A percentile compares a stretch with the other conserved stretches of the same genome.
phyloP scores from a whole-genome alignment of 2,797 vertebrate species.

The Sebastes diploproa region DNA sequence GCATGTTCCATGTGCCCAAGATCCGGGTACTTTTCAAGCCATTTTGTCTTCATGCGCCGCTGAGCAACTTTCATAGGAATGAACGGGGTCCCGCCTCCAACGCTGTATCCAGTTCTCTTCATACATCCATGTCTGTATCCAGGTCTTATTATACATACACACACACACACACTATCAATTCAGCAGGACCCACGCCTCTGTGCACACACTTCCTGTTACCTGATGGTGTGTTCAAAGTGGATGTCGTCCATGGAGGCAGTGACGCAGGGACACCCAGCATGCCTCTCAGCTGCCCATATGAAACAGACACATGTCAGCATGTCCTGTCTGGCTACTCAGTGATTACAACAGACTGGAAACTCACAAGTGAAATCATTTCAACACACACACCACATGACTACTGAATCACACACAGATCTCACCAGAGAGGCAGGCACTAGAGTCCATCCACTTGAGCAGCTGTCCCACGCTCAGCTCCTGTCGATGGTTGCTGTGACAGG shows the following conservation, averaged over 20 bases:
- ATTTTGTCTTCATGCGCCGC: too few species aligned
- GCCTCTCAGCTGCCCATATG: slow-evolving; percentile 87
- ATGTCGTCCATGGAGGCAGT: slow-evolving; percentile 97
- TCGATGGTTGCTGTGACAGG: slow-evolving; percentile 90
- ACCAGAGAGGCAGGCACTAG: slow-evolving; percentile 93
- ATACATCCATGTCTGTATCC: too few species aligned
- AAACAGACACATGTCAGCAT: slow-evolving; percentile 28
- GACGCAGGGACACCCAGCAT: slow-evolving; percentile 91
- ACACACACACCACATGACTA: not conserved
- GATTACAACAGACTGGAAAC: not conserved
- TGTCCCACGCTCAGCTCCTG: slow-evolving; percentile 90
- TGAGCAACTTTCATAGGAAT: too few species aligned
- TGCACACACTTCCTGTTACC: slow-evolving; percentile 76
- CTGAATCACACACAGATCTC: slow-evolving; percentile 24
- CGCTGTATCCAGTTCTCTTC: too few species aligned
- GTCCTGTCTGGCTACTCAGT: not conserved
- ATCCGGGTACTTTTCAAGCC: too few species aligned
- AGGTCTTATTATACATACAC: not conserved
- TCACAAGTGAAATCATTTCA: not conserved
- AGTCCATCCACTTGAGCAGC: slow-evolving; percentile 97
- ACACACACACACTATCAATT: not conserved
- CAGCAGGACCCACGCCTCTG: not conserved
- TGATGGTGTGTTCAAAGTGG: slow-evolving; percentile 93
- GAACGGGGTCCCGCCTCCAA: too few species aligned
- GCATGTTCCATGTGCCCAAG: too few species aligned